These are phyloP conservation scores for Xyliphius kryptos DNA, from an alignment of 2,113 vertebrate species.

Conservation along the genomic window DNA sequence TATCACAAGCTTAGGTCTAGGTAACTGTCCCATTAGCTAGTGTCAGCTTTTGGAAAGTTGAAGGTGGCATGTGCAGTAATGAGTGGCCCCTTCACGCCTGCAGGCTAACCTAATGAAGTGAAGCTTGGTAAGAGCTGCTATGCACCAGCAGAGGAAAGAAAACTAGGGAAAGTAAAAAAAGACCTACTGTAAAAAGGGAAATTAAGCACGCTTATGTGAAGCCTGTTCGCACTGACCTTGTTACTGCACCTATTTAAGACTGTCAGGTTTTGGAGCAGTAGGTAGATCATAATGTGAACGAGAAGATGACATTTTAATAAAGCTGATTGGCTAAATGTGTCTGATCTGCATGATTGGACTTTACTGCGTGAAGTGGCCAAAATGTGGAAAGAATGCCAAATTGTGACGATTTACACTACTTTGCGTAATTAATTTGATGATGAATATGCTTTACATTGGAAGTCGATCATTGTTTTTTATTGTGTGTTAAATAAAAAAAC, in stretches of 20 bases:
- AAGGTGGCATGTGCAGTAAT: slow-evolving; percentile 39
- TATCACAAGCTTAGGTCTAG: slow-evolving; percentile 36
- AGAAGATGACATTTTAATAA: slow-evolving; percentile 14
- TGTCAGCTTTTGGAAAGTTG: slow-evolving; percentile 24
- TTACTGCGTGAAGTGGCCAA: too few relatives aligned
- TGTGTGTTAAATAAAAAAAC: too few relatives aligned
- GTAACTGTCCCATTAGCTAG: slow-evolving; percentile 37
- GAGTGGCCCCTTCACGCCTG: slow-evolving; percentile 46
- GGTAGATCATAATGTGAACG: slow-evolving; percentile 24
- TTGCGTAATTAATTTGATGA: too few relatives aligned
- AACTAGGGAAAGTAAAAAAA: slow-evolving; percentile 26
- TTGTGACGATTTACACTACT: too few relatives aligned
- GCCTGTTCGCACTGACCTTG: slow-evolving; percentile 43
- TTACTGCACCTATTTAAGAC: slow-evolving; percentile 26
- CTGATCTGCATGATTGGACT: background rate
- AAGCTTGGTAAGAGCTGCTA: slow-evolving; percentile 27
- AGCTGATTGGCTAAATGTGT: background rate
- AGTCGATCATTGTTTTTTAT: too few relatives aligned
- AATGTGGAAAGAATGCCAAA: too few relatives aligned
- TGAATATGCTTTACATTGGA: too few relatives aligned
- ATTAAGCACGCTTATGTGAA: slow-evolving; percentile 34
- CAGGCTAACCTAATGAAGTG: slow-evolving; percentile 45
- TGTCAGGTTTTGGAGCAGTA: slow-evolving; percentile 7
- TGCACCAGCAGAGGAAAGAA: slow-evolving; percentile 30
- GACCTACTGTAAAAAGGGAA: slow-evolving; percentile 39